A percentile compares a stretch with the other conserved stretches of the same genome.
Evolutionary conservation across 1,140 invertebrate genomes (phyloP).

Genomic region (Hylaeus volcanicus): DNA sequence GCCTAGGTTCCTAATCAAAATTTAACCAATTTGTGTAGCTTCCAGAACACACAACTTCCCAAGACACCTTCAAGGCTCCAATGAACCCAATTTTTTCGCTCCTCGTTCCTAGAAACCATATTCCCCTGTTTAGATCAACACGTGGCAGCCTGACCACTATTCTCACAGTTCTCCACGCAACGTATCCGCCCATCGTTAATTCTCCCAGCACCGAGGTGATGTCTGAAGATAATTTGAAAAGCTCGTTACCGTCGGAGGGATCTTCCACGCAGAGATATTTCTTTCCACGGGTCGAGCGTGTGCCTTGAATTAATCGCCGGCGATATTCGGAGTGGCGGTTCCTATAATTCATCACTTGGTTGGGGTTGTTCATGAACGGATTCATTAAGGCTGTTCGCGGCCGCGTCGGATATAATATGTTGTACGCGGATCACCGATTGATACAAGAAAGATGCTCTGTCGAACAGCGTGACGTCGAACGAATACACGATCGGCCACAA

Average conservation of each 20-base stretch:
- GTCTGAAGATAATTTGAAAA: constrained; percentile 56
- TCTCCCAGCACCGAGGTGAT: constrained; percentile 51
- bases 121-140: background rate
- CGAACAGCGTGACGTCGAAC: constrained; percentile 32
- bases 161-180: constrained; percentile 41
- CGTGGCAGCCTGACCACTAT: constrained; percentile 35
- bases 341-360: constrained; percentile 60
- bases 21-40: too few relatives aligned
- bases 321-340: constrained; percentile 37
- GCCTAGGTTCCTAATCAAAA: too few relatives aligned
- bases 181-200: constrained; percentile 56
- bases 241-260: constrained; percentile 45
- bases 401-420: constrained; percentile 50
- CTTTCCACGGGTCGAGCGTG: constrained; percentile 23
- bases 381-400: constrained; percentile 52
- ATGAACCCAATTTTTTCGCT: background rate
- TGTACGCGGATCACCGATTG: constrained; percentile 43
- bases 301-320: constrained; percentile 42
- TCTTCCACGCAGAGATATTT: constrained; percentile 1
- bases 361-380: constrained; percentile 32
- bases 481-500: constrained; percentile 38
- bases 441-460: constrained; percentile 23
- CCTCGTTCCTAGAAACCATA: background rate
- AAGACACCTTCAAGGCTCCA: too few relatives aligned
- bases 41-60: too few relatives aligned